A percentile compares a stretch with the other conserved stretches of the same genome.
phyloP scores from a whole-genome alignment of 2,797 vertebrate genomes.

The Pangasius krempfi region DNA sequence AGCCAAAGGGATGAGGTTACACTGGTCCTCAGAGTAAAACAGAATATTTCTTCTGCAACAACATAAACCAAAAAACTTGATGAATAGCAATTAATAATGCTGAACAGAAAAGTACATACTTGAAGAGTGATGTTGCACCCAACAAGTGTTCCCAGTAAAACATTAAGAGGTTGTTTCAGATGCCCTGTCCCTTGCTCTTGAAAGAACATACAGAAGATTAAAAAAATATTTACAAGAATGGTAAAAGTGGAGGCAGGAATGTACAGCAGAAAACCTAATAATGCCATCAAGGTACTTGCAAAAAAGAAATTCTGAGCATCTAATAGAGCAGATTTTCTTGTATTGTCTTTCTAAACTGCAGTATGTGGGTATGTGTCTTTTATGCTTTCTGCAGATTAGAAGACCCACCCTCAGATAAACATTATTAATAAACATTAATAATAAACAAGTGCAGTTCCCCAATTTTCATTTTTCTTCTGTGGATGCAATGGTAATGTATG shows the following conservation, averaged over 20 bases:
- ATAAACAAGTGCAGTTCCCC: neutral
- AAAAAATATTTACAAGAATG: conserved; percentile 59
- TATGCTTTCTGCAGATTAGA: neutral
- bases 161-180: conserved; percentile 61
- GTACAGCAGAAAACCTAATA: neutral
- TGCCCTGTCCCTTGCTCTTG: conserved; percentile 4
- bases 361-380: neutral
- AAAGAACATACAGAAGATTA: conserved; percentile 55
- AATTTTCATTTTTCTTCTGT: too few species aligned
- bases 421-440: neutral
- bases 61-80: rapidly evolving
- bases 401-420: neutral
- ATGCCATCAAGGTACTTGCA: neutral
- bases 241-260: conserved; percentile 5
- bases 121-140: conserved; percentile 37
- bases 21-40: conserved; percentile 14
- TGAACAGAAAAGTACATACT: neutral
- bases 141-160: conserved; percentile 55
- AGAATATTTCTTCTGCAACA: rapidly evolving
- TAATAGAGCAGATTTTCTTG: neutral
- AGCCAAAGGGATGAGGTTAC: conserved; percentile 57
- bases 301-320: too few species aligned
- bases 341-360: neutral
- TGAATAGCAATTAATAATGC: too few species aligned
- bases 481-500: neutral